A percentile compares a stretch with the other conserved stretches of the same genome.
These are phyloP conservation scores for Marasmarcha lunaedactyla DNA, from an alignment of 2,888 invertebrate genomes.

Conservation along the genomic window DNA sequence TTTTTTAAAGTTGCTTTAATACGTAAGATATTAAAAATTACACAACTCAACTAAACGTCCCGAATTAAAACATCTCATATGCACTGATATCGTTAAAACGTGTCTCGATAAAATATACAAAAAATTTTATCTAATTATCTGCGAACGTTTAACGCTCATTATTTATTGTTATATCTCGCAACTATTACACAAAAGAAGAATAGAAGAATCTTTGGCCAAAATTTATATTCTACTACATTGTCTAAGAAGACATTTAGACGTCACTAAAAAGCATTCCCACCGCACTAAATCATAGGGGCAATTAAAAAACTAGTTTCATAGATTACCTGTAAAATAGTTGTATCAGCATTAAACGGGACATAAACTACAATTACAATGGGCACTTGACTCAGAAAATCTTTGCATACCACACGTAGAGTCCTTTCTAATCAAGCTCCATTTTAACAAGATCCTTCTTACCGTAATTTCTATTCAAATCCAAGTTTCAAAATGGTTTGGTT, in stretches of 20 bases:
- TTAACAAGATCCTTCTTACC: slow-evolving; percentile 14
- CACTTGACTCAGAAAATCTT: slow-evolving; percentile 52
- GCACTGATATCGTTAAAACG: too few species aligned
- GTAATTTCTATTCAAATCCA: neutral
- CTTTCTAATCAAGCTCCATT: slow-evolving; percentile 19
- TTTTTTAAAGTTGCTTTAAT: too few species aligned
- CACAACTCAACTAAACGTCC: too few species aligned
- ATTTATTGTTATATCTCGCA: neutral
- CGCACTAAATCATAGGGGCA: slow-evolving; percentile 51
- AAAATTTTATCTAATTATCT: neutral
- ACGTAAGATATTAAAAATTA: too few species aligned
- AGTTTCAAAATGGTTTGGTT: slow-evolving; percentile 7
- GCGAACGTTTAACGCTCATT: neutral
- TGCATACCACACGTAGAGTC: slow-evolving; percentile 38
- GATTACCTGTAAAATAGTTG: slow-evolving; percentile 21
- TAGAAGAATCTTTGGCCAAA: slow-evolving; percentile 8
- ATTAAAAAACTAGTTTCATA: slow-evolving; percentile 43
- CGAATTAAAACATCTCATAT: too few species aligned
- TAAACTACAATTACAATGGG: slow-evolving; percentile 43
- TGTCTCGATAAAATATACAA: neutral
- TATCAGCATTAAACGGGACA: slow-evolving; percentile 44
- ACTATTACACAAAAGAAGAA: slow-evolving; percentile 4
- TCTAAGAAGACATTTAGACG: slow-evolving; percentile 38
- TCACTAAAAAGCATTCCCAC: slow-evolving; percentile 53
- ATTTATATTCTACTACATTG: slow-evolving; percentile 46